Conservation (phyloP, 2,113 vertebrate species). For the Hassar affinis region DNA sequence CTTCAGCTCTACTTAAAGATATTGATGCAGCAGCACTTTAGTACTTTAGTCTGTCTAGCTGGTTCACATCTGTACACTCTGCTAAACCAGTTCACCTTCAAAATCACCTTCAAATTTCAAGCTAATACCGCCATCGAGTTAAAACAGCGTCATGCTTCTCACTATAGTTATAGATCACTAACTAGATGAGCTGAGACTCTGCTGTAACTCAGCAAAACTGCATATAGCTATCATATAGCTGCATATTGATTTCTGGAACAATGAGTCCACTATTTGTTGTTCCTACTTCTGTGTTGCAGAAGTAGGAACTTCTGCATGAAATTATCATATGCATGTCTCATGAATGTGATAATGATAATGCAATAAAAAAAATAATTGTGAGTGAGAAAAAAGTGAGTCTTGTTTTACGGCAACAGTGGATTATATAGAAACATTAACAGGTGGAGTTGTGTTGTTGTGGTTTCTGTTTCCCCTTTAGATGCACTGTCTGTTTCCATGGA, state of each 20-base stretch:
- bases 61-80: neutral
- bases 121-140: neutral
- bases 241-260: too few species aligned
- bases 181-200: too few species aligned
- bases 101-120: neutral
- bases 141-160: neutral
- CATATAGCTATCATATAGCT: neutral
- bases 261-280: too few species aligned
- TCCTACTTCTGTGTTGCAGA: too few species aligned
- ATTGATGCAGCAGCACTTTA: neutral
- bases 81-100: neutral
- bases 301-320: too few species aligned
- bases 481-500: slow-evolving; percentile 56
- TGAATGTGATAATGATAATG: too few species aligned
- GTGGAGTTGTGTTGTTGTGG: neutral
- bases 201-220: neutral
- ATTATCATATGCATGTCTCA: too few species aligned
- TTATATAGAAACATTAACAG: neutral
- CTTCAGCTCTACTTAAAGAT: neutral
- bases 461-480: slow-evolving; percentile 55
- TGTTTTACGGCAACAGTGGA: too few species aligned
- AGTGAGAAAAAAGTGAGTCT: too few species aligned
- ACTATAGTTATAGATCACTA: neutral
- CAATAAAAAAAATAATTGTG: too few species aligned
- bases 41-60: neutral